These are phyloP conservation scores for Sarcophaga caerulescens DNA, from an alignment of 2,888 invertebrate species.

Conservation along the genomic window DNA sequence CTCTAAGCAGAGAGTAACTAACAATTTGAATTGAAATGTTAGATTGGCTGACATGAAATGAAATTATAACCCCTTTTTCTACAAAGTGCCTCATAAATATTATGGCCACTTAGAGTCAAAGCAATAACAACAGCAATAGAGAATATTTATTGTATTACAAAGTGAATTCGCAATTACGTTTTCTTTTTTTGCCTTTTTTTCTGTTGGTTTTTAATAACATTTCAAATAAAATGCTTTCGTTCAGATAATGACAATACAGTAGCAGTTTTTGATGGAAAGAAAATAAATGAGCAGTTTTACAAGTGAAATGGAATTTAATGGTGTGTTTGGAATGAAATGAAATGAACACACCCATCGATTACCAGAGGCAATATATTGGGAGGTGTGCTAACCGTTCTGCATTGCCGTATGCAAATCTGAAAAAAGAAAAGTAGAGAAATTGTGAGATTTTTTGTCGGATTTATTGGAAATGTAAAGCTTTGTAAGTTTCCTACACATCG, in stretches of 20 bases:
- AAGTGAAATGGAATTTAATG: slow-evolving; percentile 26
- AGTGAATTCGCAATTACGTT: slow-evolving; percentile 24
- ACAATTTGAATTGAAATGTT: slow-evolving; percentile 46
- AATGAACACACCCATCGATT: too few species aligned
- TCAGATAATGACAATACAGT: slow-evolving; percentile 46
- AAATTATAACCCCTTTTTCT: slow-evolving; percentile 23
- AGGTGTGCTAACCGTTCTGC: slow-evolving; percentile 26
- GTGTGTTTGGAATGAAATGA: neutral
- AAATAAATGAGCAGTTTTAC: slow-evolving; percentile 33
- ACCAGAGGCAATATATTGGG: neutral
- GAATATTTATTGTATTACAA: neutral
- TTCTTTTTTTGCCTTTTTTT: slow-evolving; percentile 6
- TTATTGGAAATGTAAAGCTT: too few species aligned
- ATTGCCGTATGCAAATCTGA: neutral
- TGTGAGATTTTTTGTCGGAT: too few species aligned
- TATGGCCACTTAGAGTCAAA: neutral
- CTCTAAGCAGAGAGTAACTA: neutral
- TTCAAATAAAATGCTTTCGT: slow-evolving; percentile 24
- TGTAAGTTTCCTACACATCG: too few species aligned
- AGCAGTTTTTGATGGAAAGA: slow-evolving; percentile 41
- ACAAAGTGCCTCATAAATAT: slow-evolving; percentile 29
- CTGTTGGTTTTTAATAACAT: slow-evolving; percentile 10
- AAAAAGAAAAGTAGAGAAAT: too few species aligned
- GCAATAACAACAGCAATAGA: neutral
- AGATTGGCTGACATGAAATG: slow-evolving; percentile 54